These are phyloP conservation scores for Lampropteryx suffumata DNA, from an alignment of 2,888 invertebrate genomes.

Conservation along the genomic window DNA sequence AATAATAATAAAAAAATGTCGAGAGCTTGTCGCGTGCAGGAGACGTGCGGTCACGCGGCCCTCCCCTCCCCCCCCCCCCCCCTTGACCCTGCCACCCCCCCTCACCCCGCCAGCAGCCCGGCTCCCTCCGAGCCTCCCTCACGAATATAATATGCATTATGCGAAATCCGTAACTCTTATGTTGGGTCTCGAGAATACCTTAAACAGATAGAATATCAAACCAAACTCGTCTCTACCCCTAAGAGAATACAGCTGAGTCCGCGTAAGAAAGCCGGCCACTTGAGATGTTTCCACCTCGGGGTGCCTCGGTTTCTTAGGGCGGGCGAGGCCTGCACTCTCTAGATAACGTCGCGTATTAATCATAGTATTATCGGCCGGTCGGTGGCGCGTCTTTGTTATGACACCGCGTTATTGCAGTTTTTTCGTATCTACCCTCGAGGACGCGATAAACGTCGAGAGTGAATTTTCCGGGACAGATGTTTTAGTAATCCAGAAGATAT, in stretches of 20 bases:
- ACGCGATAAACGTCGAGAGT: slow-evolving; percentile 73
- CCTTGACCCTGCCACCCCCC: slow-evolving; percentile 36
- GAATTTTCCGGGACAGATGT: slow-evolving; percentile 82
- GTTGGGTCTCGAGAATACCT: slow-evolving; percentile 72
- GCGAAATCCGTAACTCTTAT: slow-evolving; percentile 82
- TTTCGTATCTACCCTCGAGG: slow-evolving; percentile 77
- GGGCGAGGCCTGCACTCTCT: slow-evolving; percentile 75
- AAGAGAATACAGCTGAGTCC: slow-evolving; percentile 27
- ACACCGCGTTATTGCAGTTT: slow-evolving; percentile 81
- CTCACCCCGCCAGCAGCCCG: slow-evolving; percentile 30
- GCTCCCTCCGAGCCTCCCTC: slow-evolving; percentile 52
- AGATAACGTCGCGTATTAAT: slow-evolving; percentile 82
- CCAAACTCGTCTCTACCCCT: slow-evolving; percentile 33
- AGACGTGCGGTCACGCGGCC: slow-evolving; percentile 79
- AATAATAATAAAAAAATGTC: slow-evolving; percentile 83
- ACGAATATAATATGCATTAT: slow-evolving; percentile 82
- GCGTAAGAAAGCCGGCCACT: slow-evolving; percentile 1
- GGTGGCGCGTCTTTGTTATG: slow-evolving; percentile 79
- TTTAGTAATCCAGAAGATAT: slow-evolving; percentile 68
- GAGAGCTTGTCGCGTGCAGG: slow-evolving; percentile 81
- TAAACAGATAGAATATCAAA: slow-evolving; percentile 40
- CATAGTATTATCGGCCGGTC: slow-evolving; percentile 80
- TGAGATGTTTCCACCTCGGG: slow-evolving; percentile 36
- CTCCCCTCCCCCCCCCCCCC: slow-evolving; percentile 34
- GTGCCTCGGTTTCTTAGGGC: slow-evolving; percentile 50